Percentiles rank a stretch among this genome's conserved stretches.
Conservation (phyloP, 1,140 invertebrate species). For the Drosophila sulfurigaster region DNA sequence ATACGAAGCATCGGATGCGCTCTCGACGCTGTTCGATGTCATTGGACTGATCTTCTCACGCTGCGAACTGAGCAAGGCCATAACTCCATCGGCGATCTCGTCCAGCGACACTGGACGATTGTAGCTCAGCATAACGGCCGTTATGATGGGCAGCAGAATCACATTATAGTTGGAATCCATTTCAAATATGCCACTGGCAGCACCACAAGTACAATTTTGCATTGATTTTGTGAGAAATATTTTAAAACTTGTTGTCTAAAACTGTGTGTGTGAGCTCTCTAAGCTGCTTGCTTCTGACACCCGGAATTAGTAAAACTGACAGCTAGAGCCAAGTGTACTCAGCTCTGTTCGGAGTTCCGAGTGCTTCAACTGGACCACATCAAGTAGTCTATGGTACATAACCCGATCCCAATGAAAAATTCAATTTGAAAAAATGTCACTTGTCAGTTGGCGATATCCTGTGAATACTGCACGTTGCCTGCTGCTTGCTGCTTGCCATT, state of each 20-base stretch:
- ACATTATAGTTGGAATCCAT: conserved; percentile 57
- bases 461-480: conserved; percentile 22
- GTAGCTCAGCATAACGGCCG: conserved; percentile 62
- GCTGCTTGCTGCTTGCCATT: conserved; percentile 1
- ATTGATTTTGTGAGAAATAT: background rate
- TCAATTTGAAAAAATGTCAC: conserved; percentile 76
- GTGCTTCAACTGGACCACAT: background rate
- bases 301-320: background rate
- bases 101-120: conserved; percentile 61
- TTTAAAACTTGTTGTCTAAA: conserved; percentile 2
- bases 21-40: background rate
- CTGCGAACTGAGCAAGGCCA: conserved; percentile 43
- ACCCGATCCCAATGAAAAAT: conserved; percentile 47
- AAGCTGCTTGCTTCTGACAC: background rate
- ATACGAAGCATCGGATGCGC: conserved; percentile 12
- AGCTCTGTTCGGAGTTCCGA: background rate
- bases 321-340: background rate
- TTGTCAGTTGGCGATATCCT: conserved; percentile 64
- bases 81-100: conserved; percentile 56
- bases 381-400: background rate
- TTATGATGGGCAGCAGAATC: conserved; percentile 54
- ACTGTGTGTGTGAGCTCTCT: background rate
- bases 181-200: background rate
- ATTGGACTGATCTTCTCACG: conserved; percentile 22
- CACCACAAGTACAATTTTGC: conserved; percentile 66